phyloP scores from a whole-genome alignment of 2,888 invertebrate species.

The Amitus sp. region DNA sequence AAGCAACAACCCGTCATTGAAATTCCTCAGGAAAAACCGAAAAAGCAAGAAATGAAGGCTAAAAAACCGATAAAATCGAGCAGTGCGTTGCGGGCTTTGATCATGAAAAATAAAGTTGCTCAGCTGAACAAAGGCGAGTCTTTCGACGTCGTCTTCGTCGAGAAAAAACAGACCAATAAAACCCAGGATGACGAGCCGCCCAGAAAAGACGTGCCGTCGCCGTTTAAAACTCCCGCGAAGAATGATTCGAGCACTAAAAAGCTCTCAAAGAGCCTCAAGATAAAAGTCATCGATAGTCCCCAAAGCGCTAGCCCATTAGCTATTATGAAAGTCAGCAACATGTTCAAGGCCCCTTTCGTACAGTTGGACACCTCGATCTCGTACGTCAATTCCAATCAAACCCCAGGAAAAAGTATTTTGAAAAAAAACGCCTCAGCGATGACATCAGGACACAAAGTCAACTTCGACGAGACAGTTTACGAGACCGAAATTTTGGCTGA shows the following conservation, averaged over 20 bases:
- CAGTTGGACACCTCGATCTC: constrained; percentile 49
- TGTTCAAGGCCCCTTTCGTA: constrained; percentile 53
- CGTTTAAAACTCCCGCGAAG: constrained; percentile 4
- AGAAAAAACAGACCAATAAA: constrained; percentile 11
- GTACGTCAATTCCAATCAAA: constrained; percentile 56
- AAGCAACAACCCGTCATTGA: constrained; percentile 51
- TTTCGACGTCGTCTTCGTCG: constrained; percentile 16
- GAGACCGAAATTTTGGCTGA: constrained; percentile 40
- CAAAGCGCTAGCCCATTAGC: constrained; percentile 49
- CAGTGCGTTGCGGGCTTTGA: too few species aligned
- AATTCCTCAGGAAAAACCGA: too few species aligned
- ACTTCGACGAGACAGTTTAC: constrained; percentile 50
- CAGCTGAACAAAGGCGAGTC: constrained; percentile 1
- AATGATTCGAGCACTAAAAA: not conserved
- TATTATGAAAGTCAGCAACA: constrained; percentile 51
- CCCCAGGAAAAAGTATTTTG: constrained; percentile 56
- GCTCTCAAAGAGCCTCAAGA: not conserved
- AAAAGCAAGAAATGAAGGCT: too few species aligned
- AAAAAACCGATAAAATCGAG: constrained; percentile 18
- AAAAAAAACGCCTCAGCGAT: constrained; percentile 39
- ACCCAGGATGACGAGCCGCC: too few species aligned
- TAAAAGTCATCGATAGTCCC: not conserved
- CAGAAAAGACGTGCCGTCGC: too few species aligned
- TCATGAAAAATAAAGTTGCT: constrained; percentile 43
- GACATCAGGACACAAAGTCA: constrained; percentile 52